phyloP scores from a whole-genome alignment of 2,797 vertebrate species.

The Pogoniulus pusillus region DNA sequence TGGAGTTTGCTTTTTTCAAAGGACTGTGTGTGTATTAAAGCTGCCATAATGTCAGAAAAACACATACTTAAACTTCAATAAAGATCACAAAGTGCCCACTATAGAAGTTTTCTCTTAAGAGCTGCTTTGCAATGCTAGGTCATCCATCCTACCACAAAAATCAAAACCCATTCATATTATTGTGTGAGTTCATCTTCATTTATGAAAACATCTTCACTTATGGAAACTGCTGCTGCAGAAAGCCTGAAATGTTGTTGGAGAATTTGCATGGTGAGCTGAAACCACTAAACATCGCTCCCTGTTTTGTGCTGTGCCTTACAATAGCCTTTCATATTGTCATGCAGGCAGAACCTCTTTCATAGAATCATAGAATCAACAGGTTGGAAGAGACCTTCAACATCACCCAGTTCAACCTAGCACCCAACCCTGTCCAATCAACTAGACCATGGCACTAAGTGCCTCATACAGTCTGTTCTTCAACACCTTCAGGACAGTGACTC shows the following conservation, averaged over 20 bases:
- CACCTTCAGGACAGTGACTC: no score
- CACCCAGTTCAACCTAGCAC: no score
- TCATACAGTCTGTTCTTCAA: no score
- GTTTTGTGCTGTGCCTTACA: neutral
- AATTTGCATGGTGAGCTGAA: neutral
- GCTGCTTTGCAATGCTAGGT: neutral
- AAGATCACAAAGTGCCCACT: neutral
- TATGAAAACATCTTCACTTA: neutral
- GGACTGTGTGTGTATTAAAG: neutral
- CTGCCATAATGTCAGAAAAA: conserved; percentile 9
- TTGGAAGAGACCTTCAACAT: no score
- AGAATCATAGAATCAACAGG: no score
- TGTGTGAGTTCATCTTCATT: neutral
- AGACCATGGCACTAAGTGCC: no score
- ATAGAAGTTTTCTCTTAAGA: neutral
- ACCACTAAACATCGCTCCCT: neutral
- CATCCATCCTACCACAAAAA: neutral
- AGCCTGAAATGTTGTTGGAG: neutral
- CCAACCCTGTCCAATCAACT: no score
- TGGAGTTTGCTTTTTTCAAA: neutral
- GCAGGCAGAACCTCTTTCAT: neutral
- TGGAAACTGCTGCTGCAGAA: conserved; percentile 6
- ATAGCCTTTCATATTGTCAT: neutral
- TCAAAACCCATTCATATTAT: neutral
- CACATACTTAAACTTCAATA: neutral